Percentiles rank a stretch among this genome's conserved stretches.
Conservation (phyloP, 2,113 vertebrate species). For the Cyprinodon brontotheroides region DNA sequence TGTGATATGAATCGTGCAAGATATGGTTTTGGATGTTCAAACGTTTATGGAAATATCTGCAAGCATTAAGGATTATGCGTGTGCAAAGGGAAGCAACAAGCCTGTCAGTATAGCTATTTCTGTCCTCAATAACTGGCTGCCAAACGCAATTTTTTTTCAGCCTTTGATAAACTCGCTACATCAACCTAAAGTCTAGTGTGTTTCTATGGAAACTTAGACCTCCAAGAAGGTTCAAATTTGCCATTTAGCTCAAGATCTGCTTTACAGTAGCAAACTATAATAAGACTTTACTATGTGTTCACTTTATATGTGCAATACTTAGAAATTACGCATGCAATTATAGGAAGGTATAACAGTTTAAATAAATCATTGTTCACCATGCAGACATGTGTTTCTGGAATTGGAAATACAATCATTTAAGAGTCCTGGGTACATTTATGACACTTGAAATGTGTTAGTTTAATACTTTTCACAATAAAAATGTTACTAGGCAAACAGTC, state of each 20-base stretch:
- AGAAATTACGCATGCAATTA: conserved; percentile 3
- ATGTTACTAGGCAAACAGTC: neutral
- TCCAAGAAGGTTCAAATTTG: conserved; percentile 72
- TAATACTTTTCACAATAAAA: neutral
- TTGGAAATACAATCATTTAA: neutral
- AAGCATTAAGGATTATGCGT: conserved; percentile 76
- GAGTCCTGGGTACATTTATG: neutral
- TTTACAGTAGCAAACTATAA: conserved; percentile 39
- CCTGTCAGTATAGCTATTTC: conserved; percentile 79
- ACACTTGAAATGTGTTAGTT: no score
- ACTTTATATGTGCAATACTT: conserved; percentile 1
- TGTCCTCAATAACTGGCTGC: conserved; percentile 76
- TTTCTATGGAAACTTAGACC: conserved; percentile 83
- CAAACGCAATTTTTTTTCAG: conserved; percentile 69
- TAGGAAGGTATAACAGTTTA: neutral
- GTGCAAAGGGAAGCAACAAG: conserved; percentile 75
- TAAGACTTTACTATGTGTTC: conserved; percentile 21
- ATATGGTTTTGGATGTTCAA: conserved; percentile 73
- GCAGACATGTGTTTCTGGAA: neutral
- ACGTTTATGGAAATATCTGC: conserved; percentile 75
- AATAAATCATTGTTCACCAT: neutral
- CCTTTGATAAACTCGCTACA: conserved; percentile 78
- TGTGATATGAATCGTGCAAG: conserved; percentile 73
- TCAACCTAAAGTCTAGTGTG: conserved; percentile 77
- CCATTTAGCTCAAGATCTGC: conserved; percentile 59